Percentiles rank a stretch among this genome's conserved stretches.
These are phyloP conservation scores for Pangasius sanitwongsei DNA, from an alignment of 2,797 vertebrate genomes.

Conservation along the genomic window DNA sequence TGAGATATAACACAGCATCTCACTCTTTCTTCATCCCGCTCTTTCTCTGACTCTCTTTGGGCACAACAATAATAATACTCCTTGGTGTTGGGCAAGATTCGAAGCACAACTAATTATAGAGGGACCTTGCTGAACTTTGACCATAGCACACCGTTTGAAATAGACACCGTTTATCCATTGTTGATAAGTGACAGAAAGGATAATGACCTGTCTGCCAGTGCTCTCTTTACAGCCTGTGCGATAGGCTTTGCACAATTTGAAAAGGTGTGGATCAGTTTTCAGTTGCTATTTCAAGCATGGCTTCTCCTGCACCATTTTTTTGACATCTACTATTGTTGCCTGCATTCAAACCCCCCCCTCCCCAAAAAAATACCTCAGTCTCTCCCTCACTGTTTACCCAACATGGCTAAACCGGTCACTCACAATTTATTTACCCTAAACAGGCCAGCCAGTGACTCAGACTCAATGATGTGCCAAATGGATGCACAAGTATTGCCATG, in stretches of 20 bases:
- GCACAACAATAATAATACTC: background rate
- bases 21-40: background rate
- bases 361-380: constrained; percentile 25
- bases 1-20: constrained; percentile 23
- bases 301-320: background rate
- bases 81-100: constrained; percentile 1
- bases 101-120: constrained; percentile 23
- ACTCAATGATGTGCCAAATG: background rate
- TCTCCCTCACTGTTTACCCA: constrained; percentile 40
- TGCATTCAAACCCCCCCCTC: background rate
- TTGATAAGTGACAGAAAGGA: constrained; percentile 31
- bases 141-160: constrained; percentile 24
- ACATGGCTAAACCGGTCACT: constrained; percentile 34
- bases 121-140: constrained; percentile 19
- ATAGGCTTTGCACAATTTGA: constrained; percentile 11
- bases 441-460: constrained; percentile 18
- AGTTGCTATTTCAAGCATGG: constrained; percentile 24
- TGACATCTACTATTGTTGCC: constrained; percentile 38
- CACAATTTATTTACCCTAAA: constrained; percentile 32
- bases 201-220: constrained; percentile 29
- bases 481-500: constrained; percentile 12
- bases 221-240: background rate
- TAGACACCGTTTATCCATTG: constrained; percentile 17
- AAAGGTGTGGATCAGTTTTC: constrained; percentile 42
- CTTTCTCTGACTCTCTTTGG: constrained; percentile 7